These are phyloP conservation scores for Leptopilina syphax DNA, from an alignment of 2,888 invertebrate species.

Conservation along the genomic window DNA sequence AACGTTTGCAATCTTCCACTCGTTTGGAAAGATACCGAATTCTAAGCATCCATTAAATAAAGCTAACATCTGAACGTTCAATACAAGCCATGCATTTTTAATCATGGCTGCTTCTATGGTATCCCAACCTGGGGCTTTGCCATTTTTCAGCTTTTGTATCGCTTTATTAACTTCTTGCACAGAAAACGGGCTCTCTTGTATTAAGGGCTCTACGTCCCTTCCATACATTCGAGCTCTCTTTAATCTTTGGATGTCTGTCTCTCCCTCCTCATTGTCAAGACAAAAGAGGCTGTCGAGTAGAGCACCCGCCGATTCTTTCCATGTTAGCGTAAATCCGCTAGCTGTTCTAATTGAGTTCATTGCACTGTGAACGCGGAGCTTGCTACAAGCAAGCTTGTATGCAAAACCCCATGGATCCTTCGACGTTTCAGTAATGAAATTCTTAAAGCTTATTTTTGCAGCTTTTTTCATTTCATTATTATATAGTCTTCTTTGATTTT, in stretches of 20 bases:
- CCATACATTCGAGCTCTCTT: not conserved
- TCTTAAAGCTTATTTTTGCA: not conserved
- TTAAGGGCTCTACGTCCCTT: not conserved
- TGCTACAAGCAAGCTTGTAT: not conserved
- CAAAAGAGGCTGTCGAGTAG: not conserved
- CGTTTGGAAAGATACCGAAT: not conserved
- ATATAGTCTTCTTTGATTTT: not conserved
- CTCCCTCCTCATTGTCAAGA: too few relatives aligned
- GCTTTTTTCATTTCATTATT: not conserved
- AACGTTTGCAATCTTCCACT: not conserved
- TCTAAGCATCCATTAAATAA: not conserved
- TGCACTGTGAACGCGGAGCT: not conserved
- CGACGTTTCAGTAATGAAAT: not conserved
- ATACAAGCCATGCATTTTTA: not conserved
- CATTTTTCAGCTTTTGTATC: not conserved
- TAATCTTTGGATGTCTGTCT: not conserved
- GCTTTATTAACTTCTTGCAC: not conserved
- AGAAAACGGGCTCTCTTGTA: too few relatives aligned
- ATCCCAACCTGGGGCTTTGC: constrained; percentile 19
- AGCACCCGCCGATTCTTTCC: not conserved
- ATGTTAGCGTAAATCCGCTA: not conserved
- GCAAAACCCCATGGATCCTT: not conserved
- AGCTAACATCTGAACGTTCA: not conserved
- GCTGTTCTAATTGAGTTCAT: not conserved
- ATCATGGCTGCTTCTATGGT: constrained; percentile 8